Base-by-base conservation (phyloP, 2,113 vertebrate species). In the Pontoporia blainvillei region DNA sequence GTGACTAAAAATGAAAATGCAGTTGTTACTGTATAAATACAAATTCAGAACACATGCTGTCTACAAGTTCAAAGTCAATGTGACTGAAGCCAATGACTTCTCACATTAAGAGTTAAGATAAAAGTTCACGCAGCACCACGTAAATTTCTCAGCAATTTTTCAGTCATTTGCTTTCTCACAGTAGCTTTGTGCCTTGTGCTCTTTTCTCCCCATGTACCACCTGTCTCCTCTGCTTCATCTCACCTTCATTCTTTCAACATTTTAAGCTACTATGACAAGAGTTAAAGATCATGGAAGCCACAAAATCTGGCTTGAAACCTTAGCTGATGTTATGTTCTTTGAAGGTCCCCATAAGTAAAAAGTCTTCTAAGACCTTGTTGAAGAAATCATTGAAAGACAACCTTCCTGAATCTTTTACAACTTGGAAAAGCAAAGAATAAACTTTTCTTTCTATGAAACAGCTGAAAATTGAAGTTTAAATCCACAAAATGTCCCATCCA, bases 221-320 rank as follows among this genome's bases (percentile, higher is more conserved):
- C 71, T 95, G 92, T 96, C 85, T 95, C 91, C 62, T 71, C 31
- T 25, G 86, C 79, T 93, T 93, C 67, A 6, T 94, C 82, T 95
- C 88, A 94, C 94, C 78, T 96, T 90, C 81, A 94, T 95, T 96
- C 85, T 96, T 97, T 96, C 91, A 97, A 97, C 87, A 94, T 96
- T 96, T 93, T 79, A 96, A 96, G 73, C 67, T 94, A 66, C 57
- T 67, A 34, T 67, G 73, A 90, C 89, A 87, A 91, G 72, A 95
- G 94, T 78, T 93, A 96, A 97, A 97, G 96, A 96, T 91, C 91
- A 96, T 66, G 83, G 86, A 96, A 84, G 81, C 57, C 73, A 95
- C 89, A 96, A 89, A 97, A 96, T 96, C 93, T 71, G 69, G 46
- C 64, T 87, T 66, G 78, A 96, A 97, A 94, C n/a, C 72, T 93